These are phyloP conservation scores for Macaca mulatta DNA, from an alignment of 2,113 vertebrate species.

Conservation along the genomic window DNA sequence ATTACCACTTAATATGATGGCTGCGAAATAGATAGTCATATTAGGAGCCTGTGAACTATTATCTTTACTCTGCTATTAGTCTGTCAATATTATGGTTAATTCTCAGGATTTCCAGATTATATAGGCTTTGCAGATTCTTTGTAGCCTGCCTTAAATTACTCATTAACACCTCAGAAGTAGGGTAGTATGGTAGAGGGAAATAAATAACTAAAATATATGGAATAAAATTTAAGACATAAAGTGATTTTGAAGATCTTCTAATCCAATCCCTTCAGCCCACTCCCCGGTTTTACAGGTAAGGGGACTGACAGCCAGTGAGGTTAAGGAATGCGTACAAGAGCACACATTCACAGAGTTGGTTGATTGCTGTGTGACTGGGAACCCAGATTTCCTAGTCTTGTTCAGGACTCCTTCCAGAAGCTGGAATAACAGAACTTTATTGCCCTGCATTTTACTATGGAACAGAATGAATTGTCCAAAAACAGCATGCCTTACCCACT, in stretches of 20 bases:
- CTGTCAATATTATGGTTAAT: background rate
- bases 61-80: background rate
- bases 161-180: background rate
- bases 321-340: background rate
- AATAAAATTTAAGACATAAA: background rate
- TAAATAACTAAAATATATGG: background rate
- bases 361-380: background rate
- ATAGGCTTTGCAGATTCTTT: background rate
- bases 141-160: background rate
- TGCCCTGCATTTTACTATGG: background rate
- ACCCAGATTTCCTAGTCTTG: background rate
- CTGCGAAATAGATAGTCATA: conserved; percentile 40
- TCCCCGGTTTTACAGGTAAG: background rate
- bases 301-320: background rate
- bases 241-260: background rate
- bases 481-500: background rate
- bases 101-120: background rate
- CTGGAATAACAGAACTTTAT: background rate
- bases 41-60: background rate
- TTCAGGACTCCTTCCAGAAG: background rate
- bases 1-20: conserved; percentile 31
- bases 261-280: background rate
- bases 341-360: background rate
- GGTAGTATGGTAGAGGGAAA: background rate
- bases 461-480: background rate